These are phyloP conservation scores for Orchesella cincta DNA, from an alignment of 1,140 invertebrate genomes.

Conservation along the genomic window DNA sequence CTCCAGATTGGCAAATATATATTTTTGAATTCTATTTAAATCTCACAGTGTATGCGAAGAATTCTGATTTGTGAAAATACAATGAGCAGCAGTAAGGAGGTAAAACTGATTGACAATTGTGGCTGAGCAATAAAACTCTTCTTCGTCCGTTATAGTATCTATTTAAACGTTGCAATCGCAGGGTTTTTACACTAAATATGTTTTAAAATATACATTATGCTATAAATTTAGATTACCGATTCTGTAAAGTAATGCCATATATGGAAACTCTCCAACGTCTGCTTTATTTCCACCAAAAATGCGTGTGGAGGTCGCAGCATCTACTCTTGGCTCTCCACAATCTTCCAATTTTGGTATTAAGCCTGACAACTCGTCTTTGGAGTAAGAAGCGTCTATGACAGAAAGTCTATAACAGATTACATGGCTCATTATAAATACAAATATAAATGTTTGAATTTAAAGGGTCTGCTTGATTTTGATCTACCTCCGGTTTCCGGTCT, in stretches of 20 bases:
- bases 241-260: slow-evolving; percentile 59
- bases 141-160: slow-evolving; percentile 12
- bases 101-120: slow-evolving; percentile 41
- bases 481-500: neutral
- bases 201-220: neutral
- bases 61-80: slow-evolving; percentile 22
- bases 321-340: neutral
- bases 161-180: neutral
- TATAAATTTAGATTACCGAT: slow-evolving; percentile 7
- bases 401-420: neutral
- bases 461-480: neutral
- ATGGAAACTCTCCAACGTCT: slow-evolving; percentile 59
- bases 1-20: neutral
- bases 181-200: too few species aligned
- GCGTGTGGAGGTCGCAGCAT: slow-evolving; percentile 21
- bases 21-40: neutral
- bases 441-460: neutral
- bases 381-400: neutral
- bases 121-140: slow-evolving; percentile 47
- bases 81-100: slow-evolving; percentile 45
- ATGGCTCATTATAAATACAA: neutral
- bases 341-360: slow-evolving; percentile 8
- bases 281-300: slow-evolving; percentile 57
- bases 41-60: neutral
- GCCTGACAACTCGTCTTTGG: neutral